phyloP scores from a whole-genome alignment of 37 sponge, comb jelly and placozoan species.

The Beroe ovata region DNA sequence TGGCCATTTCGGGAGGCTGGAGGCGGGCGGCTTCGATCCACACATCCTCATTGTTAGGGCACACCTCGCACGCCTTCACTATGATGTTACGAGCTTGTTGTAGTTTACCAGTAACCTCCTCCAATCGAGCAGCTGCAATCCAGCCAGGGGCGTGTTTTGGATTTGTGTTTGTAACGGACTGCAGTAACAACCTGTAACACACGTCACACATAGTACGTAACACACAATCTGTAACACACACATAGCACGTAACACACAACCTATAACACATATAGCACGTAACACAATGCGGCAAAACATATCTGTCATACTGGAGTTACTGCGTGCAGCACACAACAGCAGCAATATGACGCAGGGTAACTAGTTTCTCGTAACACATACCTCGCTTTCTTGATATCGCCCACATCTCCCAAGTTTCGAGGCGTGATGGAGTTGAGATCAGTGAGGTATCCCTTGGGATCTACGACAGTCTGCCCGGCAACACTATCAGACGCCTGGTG shows the following conservation, averaged over 20 bases:
- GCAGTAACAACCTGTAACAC: conserved; percentile 78
- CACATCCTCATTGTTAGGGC: conserved; percentile 93
- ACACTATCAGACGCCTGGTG: conserved; percentile 95
- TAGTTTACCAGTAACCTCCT: conserved; percentile 94
- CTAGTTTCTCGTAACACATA: too few relatives aligned
- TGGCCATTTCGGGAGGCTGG: conserved; percentile 70
- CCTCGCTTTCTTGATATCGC: conserved; percentile 83
- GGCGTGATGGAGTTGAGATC: conserved; percentile 96
- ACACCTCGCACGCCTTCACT: conserved; percentile 79
- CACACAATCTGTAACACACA: too few relatives aligned
- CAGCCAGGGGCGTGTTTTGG: conserved; percentile 98
- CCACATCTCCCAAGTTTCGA: conserved; percentile 79
- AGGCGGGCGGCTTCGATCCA: conserved; percentile 94
- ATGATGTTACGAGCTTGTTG: conserved; percentile 93
- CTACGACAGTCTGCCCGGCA: conserved; percentile 96
- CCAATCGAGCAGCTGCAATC: conserved; percentile 97
- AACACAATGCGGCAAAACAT: too few relatives aligned
- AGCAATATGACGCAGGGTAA: too few relatives aligned
- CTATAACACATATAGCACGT: too few relatives aligned
- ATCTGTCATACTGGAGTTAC: too few relatives aligned
- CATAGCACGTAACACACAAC: too few relatives aligned
- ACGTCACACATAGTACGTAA: too few relatives aligned
- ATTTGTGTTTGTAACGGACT: conserved; percentile 95
- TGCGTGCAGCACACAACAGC: too few relatives aligned
- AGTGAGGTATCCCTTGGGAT: conserved; percentile 96